These are phyloP conservation scores for Peromyscus polionotus DNA, from an alignment of 2,113 vertebrate species.

Conservation along the genomic window DNA sequence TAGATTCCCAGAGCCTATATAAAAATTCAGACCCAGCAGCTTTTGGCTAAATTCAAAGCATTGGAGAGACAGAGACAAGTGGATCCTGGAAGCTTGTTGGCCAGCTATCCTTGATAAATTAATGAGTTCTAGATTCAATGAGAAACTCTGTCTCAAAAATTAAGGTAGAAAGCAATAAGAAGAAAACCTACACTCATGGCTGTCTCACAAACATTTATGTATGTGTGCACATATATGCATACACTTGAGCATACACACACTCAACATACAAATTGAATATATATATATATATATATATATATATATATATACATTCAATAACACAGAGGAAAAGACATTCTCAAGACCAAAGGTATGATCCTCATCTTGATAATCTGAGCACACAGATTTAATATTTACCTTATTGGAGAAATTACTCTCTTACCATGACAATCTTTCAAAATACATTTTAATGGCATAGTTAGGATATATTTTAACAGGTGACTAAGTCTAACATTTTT, in stretches of 20 bases:
- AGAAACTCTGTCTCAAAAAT: neutral
- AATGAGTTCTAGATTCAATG: neutral
- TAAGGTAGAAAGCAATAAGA: neutral
- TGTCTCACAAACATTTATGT: neutral
- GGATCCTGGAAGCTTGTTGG: neutral
- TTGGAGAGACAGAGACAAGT: neutral
- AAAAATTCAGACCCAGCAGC: neutral
- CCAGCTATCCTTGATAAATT: neutral
- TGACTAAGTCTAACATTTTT: constrained; percentile 30
- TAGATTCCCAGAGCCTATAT: neutral
- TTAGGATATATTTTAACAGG: constrained; percentile 53
- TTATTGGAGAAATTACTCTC: neutral
- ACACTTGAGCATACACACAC: neutral
- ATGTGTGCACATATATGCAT: neutral
- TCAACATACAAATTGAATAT: neutral
- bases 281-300: neutral
- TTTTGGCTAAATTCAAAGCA: neutral
- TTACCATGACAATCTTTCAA: constrained; percentile 6
- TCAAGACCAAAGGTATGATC: neutral
- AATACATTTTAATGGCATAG: constrained; percentile 46
- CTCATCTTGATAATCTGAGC: neutral
- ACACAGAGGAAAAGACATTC: neutral
- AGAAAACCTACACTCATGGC: neutral
- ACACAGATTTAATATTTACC: constrained; percentile 24
- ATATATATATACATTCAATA: neutral